Evolutionary conservation across 2,797 vertebrate species (phyloP).

Genomic region (Rhodeus uyekii): DNA sequence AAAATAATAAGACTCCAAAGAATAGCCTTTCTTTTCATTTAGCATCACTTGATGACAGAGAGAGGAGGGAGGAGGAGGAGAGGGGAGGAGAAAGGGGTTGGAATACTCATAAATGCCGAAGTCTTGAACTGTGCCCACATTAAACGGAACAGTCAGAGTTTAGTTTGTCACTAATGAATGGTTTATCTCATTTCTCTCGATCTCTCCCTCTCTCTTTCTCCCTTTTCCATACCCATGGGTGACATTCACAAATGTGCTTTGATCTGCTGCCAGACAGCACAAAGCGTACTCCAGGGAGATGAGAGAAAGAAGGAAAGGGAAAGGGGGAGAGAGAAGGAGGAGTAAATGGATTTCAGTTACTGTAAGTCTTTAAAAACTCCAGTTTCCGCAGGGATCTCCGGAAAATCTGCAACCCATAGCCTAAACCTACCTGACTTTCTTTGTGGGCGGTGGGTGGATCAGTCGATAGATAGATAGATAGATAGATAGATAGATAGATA

Average conservation of each 20-base stretch:
- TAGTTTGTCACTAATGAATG: constrained; percentile 51
- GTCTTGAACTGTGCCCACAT: constrained; percentile 54
- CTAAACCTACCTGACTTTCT: not conserved
- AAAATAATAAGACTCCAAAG: not conserved
- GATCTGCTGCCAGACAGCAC: constrained; percentile 55
- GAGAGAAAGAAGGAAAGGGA: constrained; percentile 18
- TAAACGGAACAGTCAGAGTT: constrained; percentile 49
- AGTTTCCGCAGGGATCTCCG: constrained; percentile 41
- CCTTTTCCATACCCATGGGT: constrained; percentile 58
- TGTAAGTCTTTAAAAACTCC: constrained; percentile 53
- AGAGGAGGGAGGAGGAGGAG: not conserved
- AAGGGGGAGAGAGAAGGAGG: constrained; percentile 34
- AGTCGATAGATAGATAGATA: not conserved
- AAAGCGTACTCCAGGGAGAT: constrained; percentile 49
- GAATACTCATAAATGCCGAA: constrained; percentile 41
- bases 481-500: not conserved
- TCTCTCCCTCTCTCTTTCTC: constrained; percentile 26
- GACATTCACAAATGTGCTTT: constrained; percentile 51
- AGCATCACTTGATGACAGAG: constrained; percentile 20
- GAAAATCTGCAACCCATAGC: constrained; percentile 1
- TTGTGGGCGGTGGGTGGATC: not conserved
- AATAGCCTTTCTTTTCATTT: not conserved
- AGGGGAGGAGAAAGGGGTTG: constrained; percentile 26
- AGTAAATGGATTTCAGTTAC: constrained; percentile 50
- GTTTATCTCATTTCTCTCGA: constrained; percentile 46